These are phyloP conservation scores for Cephalophus harveyi DNA, from an alignment of 2,113 vertebrate species.

Conservation along the genomic window DNA sequence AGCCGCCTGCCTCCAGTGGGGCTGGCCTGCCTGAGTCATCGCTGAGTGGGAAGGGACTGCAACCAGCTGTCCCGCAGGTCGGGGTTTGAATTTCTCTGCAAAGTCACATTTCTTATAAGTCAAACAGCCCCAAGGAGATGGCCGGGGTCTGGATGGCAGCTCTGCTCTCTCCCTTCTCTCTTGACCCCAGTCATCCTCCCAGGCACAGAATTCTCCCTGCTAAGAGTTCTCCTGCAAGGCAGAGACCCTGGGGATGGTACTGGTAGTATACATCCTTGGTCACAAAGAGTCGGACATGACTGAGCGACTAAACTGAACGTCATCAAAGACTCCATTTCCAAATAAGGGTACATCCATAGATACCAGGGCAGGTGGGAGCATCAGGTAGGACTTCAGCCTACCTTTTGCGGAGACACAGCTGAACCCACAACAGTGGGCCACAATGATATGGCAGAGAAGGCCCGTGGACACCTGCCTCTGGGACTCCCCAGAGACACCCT, in stretches of 20 bases:
- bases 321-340: background rate
- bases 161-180: background rate
- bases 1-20: background rate
- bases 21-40: constrained; percentile 25
- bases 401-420: background rate
- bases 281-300: no score
- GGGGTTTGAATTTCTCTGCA: constrained; percentile 38
- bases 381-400: background rate
- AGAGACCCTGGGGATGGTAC: background rate
- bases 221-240: background rate
- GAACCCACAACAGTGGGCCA: background rate
- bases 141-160: background rate
- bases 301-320: no score
- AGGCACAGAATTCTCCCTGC: background rate
- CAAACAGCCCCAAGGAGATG: background rate
- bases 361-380: background rate
- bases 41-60: background rate
- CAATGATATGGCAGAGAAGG: background rate
- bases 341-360: background rate
- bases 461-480: background rate
- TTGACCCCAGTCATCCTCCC: background rate
- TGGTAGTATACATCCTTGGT: background rate
- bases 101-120: constrained; percentile 36
- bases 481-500: background rate
- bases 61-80: constrained; percentile 16